A percentile compares a stretch with the other conserved stretches of the same genome.
phyloP scores from a whole-genome alignment of 2,888 invertebrate species.

The Acleris literana region DNA sequence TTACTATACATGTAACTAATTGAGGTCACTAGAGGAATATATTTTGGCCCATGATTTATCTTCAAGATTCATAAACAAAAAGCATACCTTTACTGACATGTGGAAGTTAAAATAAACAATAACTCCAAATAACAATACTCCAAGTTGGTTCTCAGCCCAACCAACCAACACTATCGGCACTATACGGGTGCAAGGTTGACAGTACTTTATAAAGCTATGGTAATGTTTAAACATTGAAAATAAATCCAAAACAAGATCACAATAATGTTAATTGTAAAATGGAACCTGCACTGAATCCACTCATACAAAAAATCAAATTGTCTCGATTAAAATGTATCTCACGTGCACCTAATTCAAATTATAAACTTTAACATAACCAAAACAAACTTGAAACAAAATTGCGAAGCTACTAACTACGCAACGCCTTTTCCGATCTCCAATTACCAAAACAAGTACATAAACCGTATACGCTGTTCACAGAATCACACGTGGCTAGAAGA shows the following conservation, averaged over 20 bases:
- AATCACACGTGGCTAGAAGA: slow-evolving; percentile 42
- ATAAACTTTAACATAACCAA: no score
- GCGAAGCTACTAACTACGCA: not conserved
- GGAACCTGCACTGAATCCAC: not conserved
- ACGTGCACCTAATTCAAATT: no score
- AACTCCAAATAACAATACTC: no score
- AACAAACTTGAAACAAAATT: no score
- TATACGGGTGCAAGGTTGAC: slow-evolving; percentile 31
- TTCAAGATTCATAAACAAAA: no score
- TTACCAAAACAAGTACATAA: slow-evolving; percentile 9
- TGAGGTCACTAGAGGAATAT: no score
- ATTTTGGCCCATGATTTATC: no score
- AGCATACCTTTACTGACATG: no score
- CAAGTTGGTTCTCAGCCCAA: no score
- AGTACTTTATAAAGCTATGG: slow-evolving; percentile 22
- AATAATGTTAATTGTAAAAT: not conserved
- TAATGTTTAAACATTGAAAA: not conserved
- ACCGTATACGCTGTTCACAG: slow-evolving; percentile 6
- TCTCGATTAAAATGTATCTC: no score
- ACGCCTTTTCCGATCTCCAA: not conserved
- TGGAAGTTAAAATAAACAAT: not conserved
- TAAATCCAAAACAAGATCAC: not conserved
- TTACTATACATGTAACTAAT: not conserved
- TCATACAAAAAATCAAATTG: not conserved
- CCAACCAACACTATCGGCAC: slow-evolving; percentile 1